Base-by-base conservation (phyloP, 2,888 invertebrate genomes). In the Leucophenga maculata region DNA sequence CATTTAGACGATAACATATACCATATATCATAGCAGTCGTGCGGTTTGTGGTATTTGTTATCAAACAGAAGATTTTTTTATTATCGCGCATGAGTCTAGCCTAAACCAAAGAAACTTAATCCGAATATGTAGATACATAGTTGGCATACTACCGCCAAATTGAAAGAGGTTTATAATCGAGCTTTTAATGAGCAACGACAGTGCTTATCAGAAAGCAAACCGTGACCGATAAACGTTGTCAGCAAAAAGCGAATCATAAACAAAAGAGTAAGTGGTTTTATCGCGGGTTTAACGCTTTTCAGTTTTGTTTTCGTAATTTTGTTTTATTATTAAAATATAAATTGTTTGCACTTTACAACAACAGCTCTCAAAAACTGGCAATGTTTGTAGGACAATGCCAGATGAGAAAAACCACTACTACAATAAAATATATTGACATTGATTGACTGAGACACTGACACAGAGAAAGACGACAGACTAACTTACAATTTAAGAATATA, bases 321-420 rank as follows among this genome's bases (percentile, higher is more conserved):
- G 18, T 54, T 54, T 57, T 31, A 22, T 18, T 59, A 59, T 59
- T 59, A 59, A 59, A 59, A 59, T 59, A 59, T 59, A 59, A 59
- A 59, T 59, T 59, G 59, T 59, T 59, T 59, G n/a, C 55, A 55
- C 55, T 55, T 26, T 59, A 59, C 59, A 59, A 59, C 59, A 59
- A 55, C 26, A 55, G 14, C 55, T 20, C 39, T 39, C 39, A 8
- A 39, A 39, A 39, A 26, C 26, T 26, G 26, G 26, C 26, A 2
- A 26, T 26, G 26, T 26, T 26, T 26, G 26, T 3, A 26, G 26
- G 26, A 26, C 26, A 26, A 26, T 3, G 26, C 26, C 26, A 4
- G 54, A 6, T 11, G 54, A 54, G 18, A 20, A 54, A 13, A 54
- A 16, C 11, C 3, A 54, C 18, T 18, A 54, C 54, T 20, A 54